These are phyloP conservation scores for Poicephalus meyeri DNA, from an alignment of 2,113 vertebrate genomes.

Conservation along the genomic window DNA sequence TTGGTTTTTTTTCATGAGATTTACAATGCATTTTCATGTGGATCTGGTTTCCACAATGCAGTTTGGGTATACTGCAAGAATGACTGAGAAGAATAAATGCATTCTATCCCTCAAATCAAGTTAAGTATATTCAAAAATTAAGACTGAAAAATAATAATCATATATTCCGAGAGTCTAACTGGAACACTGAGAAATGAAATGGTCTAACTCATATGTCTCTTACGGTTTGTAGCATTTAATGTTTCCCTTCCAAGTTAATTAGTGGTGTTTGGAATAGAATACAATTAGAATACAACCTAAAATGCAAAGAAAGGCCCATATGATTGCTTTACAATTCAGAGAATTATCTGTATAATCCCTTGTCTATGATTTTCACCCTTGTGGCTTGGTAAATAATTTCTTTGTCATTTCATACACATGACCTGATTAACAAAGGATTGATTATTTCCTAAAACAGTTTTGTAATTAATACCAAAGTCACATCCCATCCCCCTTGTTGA, in stretches of 20 bases:
- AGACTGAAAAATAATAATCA: not conserved
- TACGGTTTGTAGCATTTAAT: not conserved
- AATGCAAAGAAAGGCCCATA: not conserved
- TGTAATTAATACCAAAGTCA: slow-evolving; percentile 64
- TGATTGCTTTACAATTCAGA: slow-evolving; percentile 22
- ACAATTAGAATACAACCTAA: not conserved
- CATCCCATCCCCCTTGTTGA: slow-evolving; percentile 36
- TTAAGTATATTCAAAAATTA: not conserved
- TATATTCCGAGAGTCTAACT: not conserved
- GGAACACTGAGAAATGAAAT: not conserved
- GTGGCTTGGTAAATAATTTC: slow-evolving; percentile 59
- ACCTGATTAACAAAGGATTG: slow-evolving; percentile 55
- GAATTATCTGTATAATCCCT: not conserved
- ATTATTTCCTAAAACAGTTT: slow-evolving; percentile 71
- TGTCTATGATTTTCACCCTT: not conserved
- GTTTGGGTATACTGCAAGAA: not conserved
- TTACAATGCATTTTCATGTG: not conserved
- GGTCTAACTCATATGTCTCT: not conserved
- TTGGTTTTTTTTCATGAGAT: not conserved
- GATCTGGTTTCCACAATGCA: not conserved
- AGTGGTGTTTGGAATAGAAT: not conserved
- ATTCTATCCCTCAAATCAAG: not conserved
- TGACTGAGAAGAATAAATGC: fast-evolving
- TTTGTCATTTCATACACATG: slow-evolving; percentile 49
- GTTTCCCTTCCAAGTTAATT: slow-evolving; percentile 33